Evolutionary conservation across 30 jellyfish, hydroid and myxozoan genomes (phyloP), one percentile per base, ranked within the genome.

Genomic region (Aurelia aurita): DNA sequence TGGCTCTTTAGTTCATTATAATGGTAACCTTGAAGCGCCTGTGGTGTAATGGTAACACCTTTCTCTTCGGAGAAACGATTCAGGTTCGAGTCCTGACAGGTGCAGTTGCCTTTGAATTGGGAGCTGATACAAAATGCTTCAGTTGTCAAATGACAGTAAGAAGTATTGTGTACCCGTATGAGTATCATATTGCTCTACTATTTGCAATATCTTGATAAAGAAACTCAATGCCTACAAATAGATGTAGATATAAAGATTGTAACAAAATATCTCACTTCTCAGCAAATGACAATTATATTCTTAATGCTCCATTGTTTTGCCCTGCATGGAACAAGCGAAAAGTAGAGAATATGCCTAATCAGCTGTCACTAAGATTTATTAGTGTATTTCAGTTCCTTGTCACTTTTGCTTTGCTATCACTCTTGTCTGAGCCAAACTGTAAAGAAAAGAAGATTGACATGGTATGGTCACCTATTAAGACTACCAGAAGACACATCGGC

Each of bases 71-170:
- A 34, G 78, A 66, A 66, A 66, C 78, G 78, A 66, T 66, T 66
- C 78, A 66, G 78, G 78, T 66, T 66, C 78, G 78, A 66, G 26
- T 66, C 78, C 78, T 66, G 78, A 66, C 78, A 34, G 78, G 57
- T 62, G 78, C 78, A 10, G 34, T 61, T 61, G 73, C 29, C 73
- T 61, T 59, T 22, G 46, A 61, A 39, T 22, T 61, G 19, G 21
- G 29, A 39, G 34, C 29, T 22, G 73, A 31, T 22, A 16, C 18
- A 57, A 57, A n/a, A 35, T 35, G 13, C 12, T 35, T 35, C 7
- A 35, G 13, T 35, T 35, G 13, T 35, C 12, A 13, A 13, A 35
- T 35, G 47, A 35, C 47, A 57, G 29, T 57, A 8, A 2, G 29
- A 57, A 57, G 68, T 11, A 19, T 57, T 57, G 29, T 2, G 5